Base-by-base conservation (phyloP, 2,888 invertebrate species). In the Drosophila helvetica region DNA sequence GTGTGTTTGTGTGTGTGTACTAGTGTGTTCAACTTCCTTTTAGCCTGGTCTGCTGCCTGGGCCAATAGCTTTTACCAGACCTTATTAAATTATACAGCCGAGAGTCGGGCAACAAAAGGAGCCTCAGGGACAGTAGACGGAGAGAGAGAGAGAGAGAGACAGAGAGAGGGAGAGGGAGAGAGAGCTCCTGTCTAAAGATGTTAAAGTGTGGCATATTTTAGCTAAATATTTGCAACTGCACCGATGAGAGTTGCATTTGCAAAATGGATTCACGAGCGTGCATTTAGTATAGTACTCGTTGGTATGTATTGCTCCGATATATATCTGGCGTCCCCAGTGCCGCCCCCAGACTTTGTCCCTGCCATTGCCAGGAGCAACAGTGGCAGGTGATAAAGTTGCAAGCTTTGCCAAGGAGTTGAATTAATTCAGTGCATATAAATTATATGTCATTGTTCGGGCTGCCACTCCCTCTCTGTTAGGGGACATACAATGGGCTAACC, bases 1-100 rank as follows among this genome's bases (percentile, higher is more conserved):
- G 50, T 61, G 50, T 51, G 46, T 58, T 51, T 53, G 19, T 65
- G 52, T 25, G 25, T 25, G 25, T 25, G 25, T 7, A 1, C 7
- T 56, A 5, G 51, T 38, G 60, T 60, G 59, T 47, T 52, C 59
- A 53, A 45, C 59, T 74, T 62, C 68, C 68, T 74, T 61, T 73
- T 66, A 57, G 64, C 55, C 63, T 33, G 67, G 64, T 51, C 63
- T 33, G 67, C 62, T 66, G 65, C 51, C 60, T 43, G 72, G 64
- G 52, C 69, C 71, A 75, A 74, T 78, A 76, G 78, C 79, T 82
- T 71, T 79, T 74, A 63, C 54, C 63, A 66, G 71, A 70, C 80
- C 80, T 85, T 86, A 85, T 85, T 85, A 85, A 85, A 82, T 85
- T 85, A 85, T 79, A 82, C 74, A 80, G 66, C 62, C 74, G 42